phyloP scores from a whole-genome alignment of 2,113 vertebrate genomes.

The Festucalex cinctus region DNA sequence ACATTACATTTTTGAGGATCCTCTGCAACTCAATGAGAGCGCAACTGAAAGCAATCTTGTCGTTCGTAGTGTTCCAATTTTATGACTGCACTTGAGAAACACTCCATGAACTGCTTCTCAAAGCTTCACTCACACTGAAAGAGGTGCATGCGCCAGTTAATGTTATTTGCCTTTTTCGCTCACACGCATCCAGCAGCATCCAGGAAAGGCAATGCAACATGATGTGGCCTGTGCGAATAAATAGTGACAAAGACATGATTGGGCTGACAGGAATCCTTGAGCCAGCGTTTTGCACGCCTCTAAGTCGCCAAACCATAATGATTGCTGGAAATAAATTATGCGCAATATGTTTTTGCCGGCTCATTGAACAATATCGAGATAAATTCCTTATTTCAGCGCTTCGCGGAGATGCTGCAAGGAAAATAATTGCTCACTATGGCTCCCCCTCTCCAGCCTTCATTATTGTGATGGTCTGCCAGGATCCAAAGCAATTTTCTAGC shows the following conservation, averaged over 20 bases:
- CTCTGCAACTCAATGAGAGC: background rate
- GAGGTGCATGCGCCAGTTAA: slow-evolving; percentile 55
- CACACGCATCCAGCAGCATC: slow-evolving; percentile 38
- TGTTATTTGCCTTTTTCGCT: slow-evolving; percentile 58
- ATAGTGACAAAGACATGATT: slow-evolving; percentile 56
- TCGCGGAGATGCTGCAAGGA: slow-evolving; percentile 22
- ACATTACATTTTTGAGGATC: background rate
- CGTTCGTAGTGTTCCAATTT: background rate
- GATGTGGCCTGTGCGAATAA: slow-evolving; percentile 52
- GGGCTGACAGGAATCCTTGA: slow-evolving; percentile 47
- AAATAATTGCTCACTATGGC: slow-evolving; percentile 37
- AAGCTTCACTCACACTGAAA: slow-evolving; percentile 39
- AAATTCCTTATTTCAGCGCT: slow-evolving; percentile 40
- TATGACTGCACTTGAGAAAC: slow-evolving; percentile 40
- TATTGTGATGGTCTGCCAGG: slow-evolving; percentile 23
- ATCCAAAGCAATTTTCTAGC: slow-evolving; percentile 23
- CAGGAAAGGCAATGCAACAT: slow-evolving; percentile 52
- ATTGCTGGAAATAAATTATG: slow-evolving; percentile 49
- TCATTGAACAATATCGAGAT: slow-evolving; percentile 38
- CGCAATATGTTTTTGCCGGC: slow-evolving; percentile 33
- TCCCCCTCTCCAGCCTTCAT: slow-evolving; percentile 28
- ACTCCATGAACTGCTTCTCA: slow-evolving; percentile 54
- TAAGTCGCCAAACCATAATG: slow-evolving; percentile 34
- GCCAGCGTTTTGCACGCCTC: slow-evolving; percentile 23
- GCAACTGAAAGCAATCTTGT: background rate